Evolutionary conservation across 2,113 vertebrate species (phyloP), one percentile per base, ranked within the genome.

Genomic region (Pelvicachromis taeniatus): DNA sequence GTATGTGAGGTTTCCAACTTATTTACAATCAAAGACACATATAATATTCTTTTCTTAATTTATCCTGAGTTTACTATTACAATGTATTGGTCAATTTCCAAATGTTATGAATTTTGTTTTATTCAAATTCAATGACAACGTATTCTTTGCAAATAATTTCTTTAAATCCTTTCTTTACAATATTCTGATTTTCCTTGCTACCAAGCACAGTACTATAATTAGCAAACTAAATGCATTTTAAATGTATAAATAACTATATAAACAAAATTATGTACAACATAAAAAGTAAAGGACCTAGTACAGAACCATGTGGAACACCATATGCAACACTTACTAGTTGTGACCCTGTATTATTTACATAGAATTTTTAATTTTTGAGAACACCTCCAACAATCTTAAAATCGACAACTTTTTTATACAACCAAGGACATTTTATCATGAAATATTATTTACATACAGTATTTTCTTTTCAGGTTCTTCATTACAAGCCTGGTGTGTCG

Each of bases 121-220:
- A 54, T 54, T 54, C 26, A 12, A 63, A 21, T 63, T 63, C 10
- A 63, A 38, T 63, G 59, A 38, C 33, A 63, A 63, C 33, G 12
- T 63, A 63, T 38, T 63, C 59, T 63, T 38, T 63, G 59, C 59
- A 38, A 63, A 63, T 38, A 38, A 63, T n/a, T 35, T 38, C n/a
- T 63, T 63, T n/a, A 63, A 63, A n/a, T n/a, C 33, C 0, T 33
- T 19, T 0, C 3, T 35, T n/a, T 3, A 65, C 11, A 7, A 2
- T n/a, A 21, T 65, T 40, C 38, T 1, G 2, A 40, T 40, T 65
- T 40, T 65, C 12, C 33, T 40, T 40, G 6, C 12, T 42, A 42
- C 11, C 40, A 42, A 42, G 4, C 40, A 12, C 40, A 42, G 40
- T 42, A 65, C 6, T 40, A 65, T 21, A 38, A 40, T 40, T 40